These are phyloP conservation scores for Syngnathus rostellatus DNA, from an alignment of 2,797 vertebrate genomes.

Conservation along the genomic window DNA sequence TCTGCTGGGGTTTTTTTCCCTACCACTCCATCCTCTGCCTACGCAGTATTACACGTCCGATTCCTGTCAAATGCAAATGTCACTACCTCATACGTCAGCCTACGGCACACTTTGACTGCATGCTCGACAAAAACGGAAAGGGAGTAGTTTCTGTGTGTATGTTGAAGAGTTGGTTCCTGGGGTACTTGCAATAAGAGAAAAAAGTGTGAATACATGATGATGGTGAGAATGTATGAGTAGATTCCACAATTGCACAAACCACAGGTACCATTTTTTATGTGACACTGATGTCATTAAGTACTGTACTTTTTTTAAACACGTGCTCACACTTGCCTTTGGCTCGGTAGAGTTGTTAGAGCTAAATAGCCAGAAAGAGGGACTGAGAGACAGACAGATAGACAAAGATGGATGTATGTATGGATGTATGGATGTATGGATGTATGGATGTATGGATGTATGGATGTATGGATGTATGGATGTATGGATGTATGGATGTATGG, in stretches of 20 bases:
- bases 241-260: not conserved
- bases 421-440: not conserved
- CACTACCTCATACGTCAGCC: conserved; percentile 75
- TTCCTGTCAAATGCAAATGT: conserved; percentile 76
- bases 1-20: conserved; percentile 25
- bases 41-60: conserved; percentile 71
- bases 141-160: conserved; percentile 57
- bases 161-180: not conserved
- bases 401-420: not conserved
- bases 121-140: conserved; percentile 78
- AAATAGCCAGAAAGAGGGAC: conserved; percentile 14
- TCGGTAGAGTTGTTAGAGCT: not conserved
- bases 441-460: not conserved
- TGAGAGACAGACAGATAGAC: conserved; percentile 5
- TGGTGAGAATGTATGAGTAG: not conserved
- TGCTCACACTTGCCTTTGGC: not conserved
- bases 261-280: not conserved
- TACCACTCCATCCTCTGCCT: conserved; percentile 59
- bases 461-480: not conserved
- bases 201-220: not conserved
- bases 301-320: not conserved
- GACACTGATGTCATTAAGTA: not conserved
- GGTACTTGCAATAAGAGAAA: not conserved
- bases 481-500: not conserved
- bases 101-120: conserved; percentile 66